These are phyloP conservation scores for Loriculus beryllinus DNA, from an alignment of 2,797 vertebrate species.

Conservation along the genomic window DNA sequence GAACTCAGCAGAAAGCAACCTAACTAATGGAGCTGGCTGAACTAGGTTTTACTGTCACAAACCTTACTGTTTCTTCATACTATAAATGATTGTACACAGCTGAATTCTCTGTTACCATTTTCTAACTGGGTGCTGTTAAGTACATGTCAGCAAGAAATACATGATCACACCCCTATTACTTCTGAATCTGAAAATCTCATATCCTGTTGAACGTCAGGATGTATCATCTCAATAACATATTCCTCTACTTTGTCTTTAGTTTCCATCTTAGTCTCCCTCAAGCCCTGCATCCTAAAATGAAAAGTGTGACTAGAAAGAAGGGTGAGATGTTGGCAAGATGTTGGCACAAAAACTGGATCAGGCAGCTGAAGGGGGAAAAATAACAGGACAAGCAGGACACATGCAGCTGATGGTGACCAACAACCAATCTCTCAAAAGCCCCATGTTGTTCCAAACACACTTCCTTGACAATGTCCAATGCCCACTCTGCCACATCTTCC, in stretches of 20 bases:
- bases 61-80: background rate
- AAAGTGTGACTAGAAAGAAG: background rate
- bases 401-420: background rate
- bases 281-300: background rate
- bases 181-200: background rate
- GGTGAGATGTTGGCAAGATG: background rate
- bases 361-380: background rate
- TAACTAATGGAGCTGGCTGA: background rate
- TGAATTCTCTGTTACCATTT: background rate
- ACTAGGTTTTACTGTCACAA: background rate
- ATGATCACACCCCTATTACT: background rate
- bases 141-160: background rate
- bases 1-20: background rate
- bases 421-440: background rate
- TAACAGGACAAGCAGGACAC: background rate
- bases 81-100: background rate
- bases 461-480: background rate
- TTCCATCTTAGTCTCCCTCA: background rate
- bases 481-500: background rate
- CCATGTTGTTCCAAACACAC: accelerated
- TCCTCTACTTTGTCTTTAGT: background rate
- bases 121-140: background rate
- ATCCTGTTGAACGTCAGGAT: background rate
- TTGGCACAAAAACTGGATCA: background rate
- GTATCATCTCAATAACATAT: background rate